Conservation (phyloP, 2,113 vertebrate species). For the Guaruba guarouba region DNA sequence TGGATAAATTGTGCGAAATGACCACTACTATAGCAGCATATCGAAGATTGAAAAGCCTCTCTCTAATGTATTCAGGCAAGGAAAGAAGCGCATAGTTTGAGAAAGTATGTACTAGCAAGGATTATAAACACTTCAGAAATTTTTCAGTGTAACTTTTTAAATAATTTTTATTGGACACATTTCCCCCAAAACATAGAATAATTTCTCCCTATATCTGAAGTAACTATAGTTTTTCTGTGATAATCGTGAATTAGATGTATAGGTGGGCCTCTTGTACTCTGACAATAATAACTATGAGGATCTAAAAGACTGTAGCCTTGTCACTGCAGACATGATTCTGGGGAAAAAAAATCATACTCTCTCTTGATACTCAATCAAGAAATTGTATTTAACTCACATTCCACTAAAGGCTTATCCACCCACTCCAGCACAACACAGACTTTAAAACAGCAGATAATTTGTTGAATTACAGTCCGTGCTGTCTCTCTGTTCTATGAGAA, state of each 20-base stretch:
- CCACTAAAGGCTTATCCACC: background rate
- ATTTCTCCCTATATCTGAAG: background rate
- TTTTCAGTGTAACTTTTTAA: background rate
- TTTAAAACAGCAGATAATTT: slow-evolving; percentile 56
- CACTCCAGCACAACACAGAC: background rate
- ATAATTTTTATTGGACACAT: background rate
- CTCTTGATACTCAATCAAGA: background rate
- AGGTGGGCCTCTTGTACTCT: background rate
- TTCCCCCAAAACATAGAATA: background rate
- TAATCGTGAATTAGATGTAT: background rate
- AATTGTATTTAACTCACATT: slow-evolving; percentile 11
- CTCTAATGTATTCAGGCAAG: background rate
- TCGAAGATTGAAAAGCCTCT: background rate
- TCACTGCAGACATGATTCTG: background rate
- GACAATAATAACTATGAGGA: background rate
- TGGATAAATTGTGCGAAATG: background rate
- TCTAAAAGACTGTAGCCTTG: background rate
- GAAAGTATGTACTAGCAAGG: background rate
- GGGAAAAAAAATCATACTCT: background rate
- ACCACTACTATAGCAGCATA: background rate
- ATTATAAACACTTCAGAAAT: background rate
- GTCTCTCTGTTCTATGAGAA: slow-evolving; percentile 32
- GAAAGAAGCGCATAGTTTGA: background rate
- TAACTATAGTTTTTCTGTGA: background rate
- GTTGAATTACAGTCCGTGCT: slow-evolving; percentile 35